Evolutionary conservation across 2,113 vertebrate genomes (phyloP).

Genomic region (Hippolais icterina): DNA sequence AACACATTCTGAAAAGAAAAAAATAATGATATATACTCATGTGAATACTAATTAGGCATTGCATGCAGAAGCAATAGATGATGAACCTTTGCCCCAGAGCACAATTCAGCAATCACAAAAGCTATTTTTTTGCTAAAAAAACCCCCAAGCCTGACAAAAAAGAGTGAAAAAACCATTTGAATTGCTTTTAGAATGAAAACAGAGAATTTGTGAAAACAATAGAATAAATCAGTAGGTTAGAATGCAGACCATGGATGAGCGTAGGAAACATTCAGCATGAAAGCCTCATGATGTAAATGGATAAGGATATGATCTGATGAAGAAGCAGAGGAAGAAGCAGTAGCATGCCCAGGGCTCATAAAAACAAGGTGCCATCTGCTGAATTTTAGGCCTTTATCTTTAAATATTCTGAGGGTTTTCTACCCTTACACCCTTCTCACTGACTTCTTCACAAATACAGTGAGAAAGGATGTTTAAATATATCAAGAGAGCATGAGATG

Average conservation of each 20-base stretch:
- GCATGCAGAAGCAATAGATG: neutral
- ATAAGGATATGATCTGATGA: neutral
- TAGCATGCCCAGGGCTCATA: neutral
- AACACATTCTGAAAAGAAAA: neutral
- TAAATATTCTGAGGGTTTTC: neutral
- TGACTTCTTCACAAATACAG: neutral
- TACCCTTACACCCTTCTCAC: neutral
- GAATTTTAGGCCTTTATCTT: neutral
- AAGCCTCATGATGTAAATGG: neutral
- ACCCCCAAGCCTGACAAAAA: neutral
- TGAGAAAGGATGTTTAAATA: neutral
- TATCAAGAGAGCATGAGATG: neutral
- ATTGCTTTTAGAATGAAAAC: neutral
- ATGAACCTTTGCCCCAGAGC: neutral
- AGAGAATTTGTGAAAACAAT: neutral
- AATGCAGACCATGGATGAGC: neutral
- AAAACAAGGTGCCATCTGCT: neutral
- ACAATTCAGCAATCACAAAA: neutral
- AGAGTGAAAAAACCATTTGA: neutral
- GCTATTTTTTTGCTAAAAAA: neutral
- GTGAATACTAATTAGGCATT: neutral
- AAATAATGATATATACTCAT: neutral
- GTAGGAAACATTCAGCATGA: neutral
- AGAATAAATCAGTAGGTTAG: neutral
- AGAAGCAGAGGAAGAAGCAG: neutral